These are phyloP conservation scores for Sympetrum striolatum DNA, from an alignment of 2,888 invertebrate genomes.

Conservation along the genomic window DNA sequence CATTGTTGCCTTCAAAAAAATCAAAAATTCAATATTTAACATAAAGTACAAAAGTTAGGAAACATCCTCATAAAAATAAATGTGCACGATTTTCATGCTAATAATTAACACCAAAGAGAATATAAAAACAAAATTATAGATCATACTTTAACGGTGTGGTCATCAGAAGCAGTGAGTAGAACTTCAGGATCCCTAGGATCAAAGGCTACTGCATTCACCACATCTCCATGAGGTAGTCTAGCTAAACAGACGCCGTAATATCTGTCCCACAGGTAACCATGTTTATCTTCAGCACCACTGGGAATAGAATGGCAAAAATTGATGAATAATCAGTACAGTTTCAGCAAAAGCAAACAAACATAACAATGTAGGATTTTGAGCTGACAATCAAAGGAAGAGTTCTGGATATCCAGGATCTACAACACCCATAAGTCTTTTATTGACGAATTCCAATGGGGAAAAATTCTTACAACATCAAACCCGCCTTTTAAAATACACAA, in stretches of 20 bases:
- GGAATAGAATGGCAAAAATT: constrained; percentile 51
- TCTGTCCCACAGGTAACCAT: constrained; percentile 85
- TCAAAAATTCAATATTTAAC: too few relatives aligned
- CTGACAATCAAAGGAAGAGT: too few relatives aligned
- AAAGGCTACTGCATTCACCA: constrained; percentile 86
- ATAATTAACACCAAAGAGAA: not conserved
- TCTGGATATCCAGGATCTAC: too few relatives aligned
- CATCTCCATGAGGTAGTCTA: constrained; percentile 77
- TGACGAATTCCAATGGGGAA: too few relatives aligned
- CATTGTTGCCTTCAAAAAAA: too few relatives aligned
- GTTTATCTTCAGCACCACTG: constrained; percentile 84
- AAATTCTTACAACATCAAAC: too few relatives aligned
- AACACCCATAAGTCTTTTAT: too few relatives aligned
- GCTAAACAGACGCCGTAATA: constrained; percentile 80
- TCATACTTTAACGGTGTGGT: constrained; percentile 66
- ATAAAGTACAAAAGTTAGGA: too few relatives aligned
- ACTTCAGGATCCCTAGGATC: constrained; percentile 81
- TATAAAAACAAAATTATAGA: not conserved
- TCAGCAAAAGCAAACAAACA: too few relatives aligned
- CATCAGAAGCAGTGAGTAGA: constrained; percentile 84
- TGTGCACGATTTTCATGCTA: not conserved
- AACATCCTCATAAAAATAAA: not conserved
- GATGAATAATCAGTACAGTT: not conserved
- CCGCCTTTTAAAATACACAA: too few relatives aligned
- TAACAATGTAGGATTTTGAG: too few relatives aligned